These are phyloP conservation scores for Salvelinus namaycush DNA, from an alignment of 2,113 vertebrate genomes.

Conservation along the genomic window DNA sequence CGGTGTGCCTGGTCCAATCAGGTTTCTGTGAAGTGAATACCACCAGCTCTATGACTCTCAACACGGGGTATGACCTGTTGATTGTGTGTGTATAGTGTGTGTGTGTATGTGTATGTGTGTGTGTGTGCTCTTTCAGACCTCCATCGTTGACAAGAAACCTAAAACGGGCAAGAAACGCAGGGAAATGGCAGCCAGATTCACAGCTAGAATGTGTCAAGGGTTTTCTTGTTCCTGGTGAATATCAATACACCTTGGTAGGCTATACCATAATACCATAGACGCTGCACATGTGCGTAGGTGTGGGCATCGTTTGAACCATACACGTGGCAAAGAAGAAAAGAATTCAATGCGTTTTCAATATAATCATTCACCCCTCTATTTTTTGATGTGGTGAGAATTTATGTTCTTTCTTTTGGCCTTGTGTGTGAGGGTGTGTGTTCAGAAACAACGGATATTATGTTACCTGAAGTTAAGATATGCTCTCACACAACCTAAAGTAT, in stretches of 20 bases:
- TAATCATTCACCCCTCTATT: not conserved
- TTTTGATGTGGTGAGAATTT: slow-evolving; percentile 20
- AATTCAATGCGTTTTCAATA: not conserved
- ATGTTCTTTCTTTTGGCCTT: not conserved
- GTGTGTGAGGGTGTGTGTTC: too few relatives aligned
- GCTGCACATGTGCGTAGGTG: slow-evolving; percentile 61
- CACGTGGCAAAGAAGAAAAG: slow-evolving; percentile 14
- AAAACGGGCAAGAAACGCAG: slow-evolving; percentile 56
- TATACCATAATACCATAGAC: slow-evolving; percentile 23
- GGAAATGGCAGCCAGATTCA: slow-evolving; percentile 52
- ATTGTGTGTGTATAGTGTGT: too few relatives aligned
- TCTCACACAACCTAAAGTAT: too few relatives aligned
- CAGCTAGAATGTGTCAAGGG: slow-evolving; percentile 41
- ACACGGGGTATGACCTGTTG: not conserved
- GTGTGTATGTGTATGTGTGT: too few relatives aligned
- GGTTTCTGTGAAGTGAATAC: slow-evolving; percentile 23
- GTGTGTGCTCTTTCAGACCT: slow-evolving; percentile 37
- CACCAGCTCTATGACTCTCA: slow-evolving; percentile 22
- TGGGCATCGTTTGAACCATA: slow-evolving; percentile 41
- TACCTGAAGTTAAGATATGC: too few relatives aligned
- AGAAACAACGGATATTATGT: too few relatives aligned
- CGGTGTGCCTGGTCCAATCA: slow-evolving; percentile 37
- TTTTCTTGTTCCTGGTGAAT: slow-evolving; percentile 56
- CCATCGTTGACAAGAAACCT: slow-evolving; percentile 54
- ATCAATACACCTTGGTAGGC: slow-evolving; percentile 47